phyloP scores from a whole-genome alignment of 2,888 invertebrate genomes.

The Zelleria hepariella region DNA sequence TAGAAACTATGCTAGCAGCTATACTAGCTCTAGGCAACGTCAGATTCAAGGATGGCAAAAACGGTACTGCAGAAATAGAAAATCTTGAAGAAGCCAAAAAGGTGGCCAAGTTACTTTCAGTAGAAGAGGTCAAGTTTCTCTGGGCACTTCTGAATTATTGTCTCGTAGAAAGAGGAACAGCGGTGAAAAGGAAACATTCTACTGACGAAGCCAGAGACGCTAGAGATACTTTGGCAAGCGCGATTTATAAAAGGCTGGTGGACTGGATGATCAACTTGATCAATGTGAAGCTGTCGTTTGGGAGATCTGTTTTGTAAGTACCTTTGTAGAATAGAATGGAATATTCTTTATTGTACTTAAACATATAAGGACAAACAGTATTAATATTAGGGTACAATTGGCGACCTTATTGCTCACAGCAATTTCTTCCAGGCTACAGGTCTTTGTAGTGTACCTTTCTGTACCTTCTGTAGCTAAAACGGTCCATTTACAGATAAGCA shows the following conservation, averaged over 20 bases:
- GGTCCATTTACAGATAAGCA: too few species aligned
- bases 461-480: too few species aligned
- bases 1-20: constrained; percentile 80
- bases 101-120: constrained; percentile 80
- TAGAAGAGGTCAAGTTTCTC: constrained; percentile 85
- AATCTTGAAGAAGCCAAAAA: constrained; percentile 79
- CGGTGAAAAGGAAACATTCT: constrained; percentile 77
- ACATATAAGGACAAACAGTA: too few species aligned
- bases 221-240: constrained; percentile 87
- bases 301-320: constrained; percentile 90
- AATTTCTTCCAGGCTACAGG: too few species aligned
- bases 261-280: constrained; percentile 91
- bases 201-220: constrained; percentile 87
- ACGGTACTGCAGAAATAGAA: constrained; percentile 78
- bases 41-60: constrained; percentile 78
- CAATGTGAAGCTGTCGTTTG: constrained; percentile 86
- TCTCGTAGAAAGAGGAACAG: constrained; percentile 80
- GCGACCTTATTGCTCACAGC: too few species aligned
- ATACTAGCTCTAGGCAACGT: constrained; percentile 86
- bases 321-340: too few species aligned
- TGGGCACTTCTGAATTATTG: constrained; percentile 92
- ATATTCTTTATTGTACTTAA: too few species aligned
- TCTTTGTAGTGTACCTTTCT: too few species aligned
- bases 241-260: constrained; percentile 85
- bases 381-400: too few species aligned